Percentiles rank a stretch among this genome's conserved stretches.
These are phyloP conservation scores for Penaeus indicus DNA, from an alignment of 1,140 invertebrate species.

Conservation along the genomic window DNA sequence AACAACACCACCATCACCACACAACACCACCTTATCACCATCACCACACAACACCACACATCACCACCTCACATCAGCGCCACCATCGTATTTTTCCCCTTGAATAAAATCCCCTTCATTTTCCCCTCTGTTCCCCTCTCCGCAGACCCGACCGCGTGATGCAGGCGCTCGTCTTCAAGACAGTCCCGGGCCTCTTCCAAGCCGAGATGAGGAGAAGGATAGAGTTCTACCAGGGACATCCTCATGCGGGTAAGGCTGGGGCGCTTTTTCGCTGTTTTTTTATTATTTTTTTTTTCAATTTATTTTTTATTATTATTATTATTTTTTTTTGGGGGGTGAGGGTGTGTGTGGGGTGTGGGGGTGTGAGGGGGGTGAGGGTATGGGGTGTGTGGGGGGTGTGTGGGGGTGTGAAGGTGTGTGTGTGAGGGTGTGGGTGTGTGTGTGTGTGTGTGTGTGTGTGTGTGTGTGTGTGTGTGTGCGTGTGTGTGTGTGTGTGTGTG, in stretches of 20 bases:
- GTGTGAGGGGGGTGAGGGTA: too few relatives aligned
- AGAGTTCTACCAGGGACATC: constrained; percentile 86
- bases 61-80: too few relatives aligned
- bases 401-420: neutral
- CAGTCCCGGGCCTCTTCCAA: constrained; percentile 92
- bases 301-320: neutral
- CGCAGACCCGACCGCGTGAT: constrained; percentile 90
- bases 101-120: neutral
- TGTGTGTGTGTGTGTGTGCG: too few relatives aligned
- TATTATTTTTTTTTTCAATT: neutral
- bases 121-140: neutral
- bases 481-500: too few relatives aligned
- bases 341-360: too few relatives aligned
- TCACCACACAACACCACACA: too few relatives aligned
- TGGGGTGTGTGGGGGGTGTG: too few relatives aligned
- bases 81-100: neutral
- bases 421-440: neutral
- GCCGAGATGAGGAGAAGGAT: constrained; percentile 89
- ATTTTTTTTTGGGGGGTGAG: neutral
- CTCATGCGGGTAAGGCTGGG: constrained; percentile 68
- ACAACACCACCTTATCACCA: too few relatives aligned
- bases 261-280: neutral
- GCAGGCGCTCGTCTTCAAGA: constrained; percentile 96
- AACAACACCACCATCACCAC: too few relatives aligned
- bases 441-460: neutral